Percentiles rank a stretch among this genome's conserved stretches.
These are phyloP conservation scores for Platyrinchus mystaceus DNA, from an alignment of 2,797 vertebrate species.

Conservation along the genomic window DNA sequence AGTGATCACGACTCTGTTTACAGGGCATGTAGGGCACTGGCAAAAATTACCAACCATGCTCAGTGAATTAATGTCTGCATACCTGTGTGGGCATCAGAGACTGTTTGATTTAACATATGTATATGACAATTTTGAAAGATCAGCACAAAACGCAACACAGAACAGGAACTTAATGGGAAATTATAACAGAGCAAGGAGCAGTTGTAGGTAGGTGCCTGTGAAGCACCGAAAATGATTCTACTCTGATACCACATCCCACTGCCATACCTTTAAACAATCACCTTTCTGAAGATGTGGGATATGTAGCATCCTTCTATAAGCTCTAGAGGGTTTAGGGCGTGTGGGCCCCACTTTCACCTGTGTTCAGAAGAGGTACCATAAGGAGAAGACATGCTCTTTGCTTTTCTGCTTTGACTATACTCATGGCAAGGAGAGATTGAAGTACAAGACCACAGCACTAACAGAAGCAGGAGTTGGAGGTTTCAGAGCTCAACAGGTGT, in stretches of 20 bases:
- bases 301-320: neutral
- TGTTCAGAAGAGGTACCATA: neutral
- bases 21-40: neutral
- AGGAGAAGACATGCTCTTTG: neutral
- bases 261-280: neutral
- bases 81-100: neutral
- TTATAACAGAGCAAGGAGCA: neutral
- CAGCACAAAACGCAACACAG: neutral
- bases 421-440: neutral
- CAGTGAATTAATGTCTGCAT: neutral
- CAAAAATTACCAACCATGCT: neutral
- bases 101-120: neutral
- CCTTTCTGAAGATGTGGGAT: neutral
- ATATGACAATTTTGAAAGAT: neutral
- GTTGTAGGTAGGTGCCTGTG: neutral
- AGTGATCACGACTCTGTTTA: accelerated
- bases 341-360: neutral
- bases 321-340: neutral
- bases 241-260: neutral
- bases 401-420: neutral
- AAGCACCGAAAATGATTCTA: accelerated
- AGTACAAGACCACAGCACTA: neutral
- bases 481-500: neutral
- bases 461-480: neutral
- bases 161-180: neutral